Conservation (phyloP, 2,797 vertebrate genomes). For the Heteromormyrus szaboi region DNA sequence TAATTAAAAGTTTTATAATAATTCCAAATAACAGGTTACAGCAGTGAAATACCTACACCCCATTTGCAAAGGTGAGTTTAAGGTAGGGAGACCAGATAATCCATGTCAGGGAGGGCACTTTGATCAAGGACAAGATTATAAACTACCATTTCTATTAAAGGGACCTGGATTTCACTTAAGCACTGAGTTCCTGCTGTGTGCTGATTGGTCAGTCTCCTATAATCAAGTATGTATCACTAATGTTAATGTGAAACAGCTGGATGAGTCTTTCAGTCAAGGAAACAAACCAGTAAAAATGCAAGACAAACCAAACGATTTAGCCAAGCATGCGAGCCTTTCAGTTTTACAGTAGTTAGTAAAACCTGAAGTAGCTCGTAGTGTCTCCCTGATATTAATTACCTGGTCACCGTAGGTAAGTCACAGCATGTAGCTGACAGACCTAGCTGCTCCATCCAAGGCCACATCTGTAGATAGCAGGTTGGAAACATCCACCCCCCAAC, state of each 20-base stretch:
- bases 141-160: neutral
- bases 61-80: neutral
- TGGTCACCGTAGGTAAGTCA: neutral
- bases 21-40: neutral
- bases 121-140: constrained; percentile 58
- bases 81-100: neutral
- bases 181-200: neutral
- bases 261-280: neutral
- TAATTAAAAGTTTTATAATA: neutral
- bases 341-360: neutral
- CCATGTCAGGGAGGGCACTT: constrained; percentile 32
- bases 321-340: neutral
- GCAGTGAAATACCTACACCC: neutral
- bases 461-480: constrained; percentile 28
- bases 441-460: constrained; percentile 16
- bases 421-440: constrained; percentile 65
- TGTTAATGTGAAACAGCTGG: neutral
- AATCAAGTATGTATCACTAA: neutral
- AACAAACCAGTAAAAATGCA: neutral
- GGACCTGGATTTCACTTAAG: neutral
- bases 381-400: neutral
- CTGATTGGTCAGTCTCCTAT: neutral
- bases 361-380: neutral
- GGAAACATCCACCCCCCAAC: constrained; percentile 40
- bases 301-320: neutral